Evolutionary conservation across 2,888 invertebrate genomes (phyloP), one percentile per base, ranked within the genome.

Genomic region (Campaea margaritaria): DNA sequence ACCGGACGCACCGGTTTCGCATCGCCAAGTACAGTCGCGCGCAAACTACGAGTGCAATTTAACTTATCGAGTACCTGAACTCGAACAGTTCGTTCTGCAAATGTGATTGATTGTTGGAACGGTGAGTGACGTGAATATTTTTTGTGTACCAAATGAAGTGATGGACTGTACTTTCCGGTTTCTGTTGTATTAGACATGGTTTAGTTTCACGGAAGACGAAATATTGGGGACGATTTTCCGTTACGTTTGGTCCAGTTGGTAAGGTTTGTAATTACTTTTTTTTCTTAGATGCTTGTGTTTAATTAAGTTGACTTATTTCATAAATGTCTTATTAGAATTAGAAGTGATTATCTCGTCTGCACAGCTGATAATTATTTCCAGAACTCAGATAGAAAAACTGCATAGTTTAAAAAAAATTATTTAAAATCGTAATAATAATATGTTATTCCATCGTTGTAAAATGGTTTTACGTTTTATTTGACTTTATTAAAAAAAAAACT

Each of bases 21-120:
- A 48, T 43, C 36, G 49, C 7, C 39, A 39, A n/a, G 51, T 58
- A 60, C 48, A 45, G 56, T 56, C 58, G 51, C 55, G 58, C 36
- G 47, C 45, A 54, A 57, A 60, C 58, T 56, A 50, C 59, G 54
- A 16, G 52, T 49, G 42, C 4, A 13, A n/a, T 36, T 13, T 16
- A 46, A 59, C 58, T 53, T 51, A 57, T 46, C 50, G 47, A 55
- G 57, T 58, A 27, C 44, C 43, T 39, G 45, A 49, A 56, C 57
- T 56, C 45, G 45, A 48, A 60, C 59, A 46, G 27, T 53, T 46
- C 41, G 47, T 42, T 45, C 55, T 67, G 73, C 78, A 76, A 82
- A 85, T 84, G 86, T 86, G 83, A 84, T 84, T 70, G 48, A 74
- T 73, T 74, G 72, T 75, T 73, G 74, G 73, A 75, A 74, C 76